Percentiles rank a stretch among this genome's conserved stretches.
Evolutionary conservation across 2,113 vertebrate species (phyloP).

Genomic region (Cnemophilus loriae): DNA sequence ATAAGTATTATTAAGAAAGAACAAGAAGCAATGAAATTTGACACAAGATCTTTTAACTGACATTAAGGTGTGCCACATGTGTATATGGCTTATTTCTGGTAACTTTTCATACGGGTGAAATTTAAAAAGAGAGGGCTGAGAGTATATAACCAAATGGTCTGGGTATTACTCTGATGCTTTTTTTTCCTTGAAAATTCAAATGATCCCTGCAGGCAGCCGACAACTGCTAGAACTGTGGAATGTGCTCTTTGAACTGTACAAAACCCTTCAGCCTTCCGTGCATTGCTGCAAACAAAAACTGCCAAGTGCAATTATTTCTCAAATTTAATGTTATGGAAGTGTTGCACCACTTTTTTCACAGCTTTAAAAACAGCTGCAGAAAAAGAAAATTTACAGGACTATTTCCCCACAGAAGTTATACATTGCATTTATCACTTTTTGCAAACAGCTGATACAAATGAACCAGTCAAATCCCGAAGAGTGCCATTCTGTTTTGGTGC

Average conservation of each 20-base stretch:
- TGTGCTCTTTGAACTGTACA: slow-evolving; percentile 96
- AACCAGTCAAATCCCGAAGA: slow-evolving; percentile 16
- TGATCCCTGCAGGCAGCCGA: slow-evolving; percentile 87
- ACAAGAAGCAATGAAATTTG: background rate
- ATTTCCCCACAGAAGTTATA: background rate
- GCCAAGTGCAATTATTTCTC: slow-evolving; percentile 89
- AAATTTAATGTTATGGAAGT: slow-evolving; percentile 81
- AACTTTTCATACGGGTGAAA: slow-evolving; percentile 50
- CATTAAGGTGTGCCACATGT: background rate
- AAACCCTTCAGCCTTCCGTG: slow-evolving; percentile 83
- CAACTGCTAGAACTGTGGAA: slow-evolving; percentile 87
- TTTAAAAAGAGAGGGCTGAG: background rate
- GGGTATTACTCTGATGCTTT: slow-evolving; percentile 65
- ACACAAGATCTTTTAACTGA: background rate
- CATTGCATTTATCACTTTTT: slow-evolving; percentile 9
- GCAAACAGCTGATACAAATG: background rate
- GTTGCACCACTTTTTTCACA: slow-evolving; percentile 66
- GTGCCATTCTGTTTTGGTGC: background rate
- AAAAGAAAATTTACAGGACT: slow-evolving; percentile 5
- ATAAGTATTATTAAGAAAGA: background rate
- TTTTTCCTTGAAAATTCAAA: slow-evolving; percentile 79
- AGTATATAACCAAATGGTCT: slow-evolving; percentile 59
- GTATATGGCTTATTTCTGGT: background rate
- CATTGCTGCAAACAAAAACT: slow-evolving; percentile 93
- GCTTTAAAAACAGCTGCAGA: background rate